Base-by-base conservation (phyloP, 2,797 vertebrate genomes). In the Numenius phaeopus region DNA sequence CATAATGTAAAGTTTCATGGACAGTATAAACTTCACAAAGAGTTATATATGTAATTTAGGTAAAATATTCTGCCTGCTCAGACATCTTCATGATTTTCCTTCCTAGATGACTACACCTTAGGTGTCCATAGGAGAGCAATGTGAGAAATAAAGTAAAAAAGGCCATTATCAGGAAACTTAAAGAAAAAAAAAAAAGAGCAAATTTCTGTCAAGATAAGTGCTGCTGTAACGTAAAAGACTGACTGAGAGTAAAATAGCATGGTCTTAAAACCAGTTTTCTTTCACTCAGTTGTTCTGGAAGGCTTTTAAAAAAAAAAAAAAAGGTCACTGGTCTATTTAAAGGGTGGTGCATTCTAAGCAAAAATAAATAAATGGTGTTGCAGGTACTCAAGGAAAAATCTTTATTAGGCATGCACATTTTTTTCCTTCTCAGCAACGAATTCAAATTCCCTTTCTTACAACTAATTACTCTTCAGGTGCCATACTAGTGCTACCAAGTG, bases 391-490 rank as follows among this genome's bases (percentile, higher is more conserved):
- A 92, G 52, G 70, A 95, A 97, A 98, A 95, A 95, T 96, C 93
- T 96, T 75, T 94, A 91, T 95, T 87, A 96, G 85, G 79, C 86
- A 83, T 90, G 88, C 67, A 95, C 39, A 82, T 89, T 98, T 95
- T 94, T 94, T 91, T 91, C 76, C 76, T 95, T 96, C 92, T 96
- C 52, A 93, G 83, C 94, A 98, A 96, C 83, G 26, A 80, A 61
- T 97, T 98, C 89, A 96, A 95, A 97, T 97, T 95, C 87, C 93
- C 92, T 94, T 93, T 94, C 90, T 96, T 83, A 94, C 47, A 93
- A 69, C 91, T 93, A 96, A 96, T 96, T 96, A 95, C 85, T 90
- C 86, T 97, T 97, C 86, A 96, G 90, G 75, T 97, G 83, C 90
- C 94, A 78, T 94, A 86, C 52, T 95, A 94, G 86, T 94, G 73